Percentiles rank a stretch among this genome's conserved stretches.
phyloP scores from a whole-genome alignment of 1,140 invertebrate species.

The Schlechtendalia chinensis region DNA sequence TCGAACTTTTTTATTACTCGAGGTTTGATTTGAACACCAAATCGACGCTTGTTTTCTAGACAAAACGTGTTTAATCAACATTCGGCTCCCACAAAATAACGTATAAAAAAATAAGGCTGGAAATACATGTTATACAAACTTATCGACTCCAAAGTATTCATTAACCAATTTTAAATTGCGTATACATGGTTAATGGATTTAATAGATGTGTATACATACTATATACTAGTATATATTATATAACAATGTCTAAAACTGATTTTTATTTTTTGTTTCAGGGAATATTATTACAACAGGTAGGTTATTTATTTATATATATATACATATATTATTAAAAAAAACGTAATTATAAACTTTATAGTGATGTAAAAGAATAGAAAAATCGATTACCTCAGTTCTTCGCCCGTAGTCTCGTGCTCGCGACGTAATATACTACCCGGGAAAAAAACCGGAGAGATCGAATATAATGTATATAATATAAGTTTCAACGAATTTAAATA shows the following conservation, averaged over 20 bases:
- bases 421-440: neutral
- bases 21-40: too few species aligned
- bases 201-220: too few species aligned
- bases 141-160: too few species aligned
- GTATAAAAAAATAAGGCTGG: too few species aligned
- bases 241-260: constrained; percentile 12
- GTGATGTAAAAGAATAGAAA: neutral
- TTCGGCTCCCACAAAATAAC: too few species aligned
- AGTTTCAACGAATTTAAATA: constrained; percentile 36
- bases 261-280: constrained; percentile 59
- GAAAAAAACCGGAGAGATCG: neutral
- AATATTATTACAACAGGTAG: constrained; percentile 65
- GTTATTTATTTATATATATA: constrained; percentile 50
- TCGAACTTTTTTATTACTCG: too few species aligned
- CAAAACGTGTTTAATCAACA: too few species aligned
- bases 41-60: too few species aligned
- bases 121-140: too few species aligned
- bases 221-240: neutral
- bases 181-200: too few species aligned
- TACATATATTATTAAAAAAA: neutral
- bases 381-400: neutral
- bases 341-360: too few species aligned
- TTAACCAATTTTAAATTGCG: too few species aligned
- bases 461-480: constrained; percentile 16
- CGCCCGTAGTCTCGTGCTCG: neutral